Base-by-base conservation (phyloP, 2,888 invertebrate genomes). In the Leptinotarsa peninsularis region DNA sequence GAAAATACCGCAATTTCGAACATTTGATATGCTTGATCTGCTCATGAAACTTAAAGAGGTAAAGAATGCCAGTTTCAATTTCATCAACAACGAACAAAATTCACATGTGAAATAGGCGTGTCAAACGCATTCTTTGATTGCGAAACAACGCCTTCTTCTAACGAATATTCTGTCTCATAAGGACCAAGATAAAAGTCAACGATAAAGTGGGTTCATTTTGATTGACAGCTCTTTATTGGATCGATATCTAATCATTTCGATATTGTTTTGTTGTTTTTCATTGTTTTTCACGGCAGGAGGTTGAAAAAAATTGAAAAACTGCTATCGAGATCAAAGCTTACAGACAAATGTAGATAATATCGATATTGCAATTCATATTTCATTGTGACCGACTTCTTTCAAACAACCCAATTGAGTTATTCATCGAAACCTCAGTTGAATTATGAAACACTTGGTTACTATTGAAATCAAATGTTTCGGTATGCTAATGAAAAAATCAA, bases 291-390 rank as follows among this genome's bases (percentile, higher is more conserved):
- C 58, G 14, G 23, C 27, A 10, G 63, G 63, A 17, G 63, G 15
- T 63, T 17, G n/a, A 18, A 63, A 63, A 43, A 63, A 63, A 43
- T 63, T 63, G 43, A 63, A 33, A 63, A 63, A 63, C n/a, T 43
- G 27, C 58, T 1, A 23, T 23, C 0, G 5, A 15, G 23, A 58
- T 58, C 58, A 23, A 15, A 58, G 58, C 15, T 23, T 21, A 27
- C 58, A 23, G 15, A 21, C 2, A 4, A 58, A 58, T 7, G 4
- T 4, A 58, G 58, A 27, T 58, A 58, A 21, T 10, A 58, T 58
- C 58, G 15, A 23, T 58, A 58, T 21, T 23, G 58, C 58, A 58
- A 58, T 27, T 14, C 14, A 58, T 58, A 58, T 58, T 58, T 27
- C 23, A 58, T 58, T 58, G 1, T 23, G 23, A 15, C 23, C 3